Evolutionary conservation across 1,140 invertebrate species (phyloP), one percentile per base, ranked within the genome.

Genomic region (Epicauta chinensis): DNA sequence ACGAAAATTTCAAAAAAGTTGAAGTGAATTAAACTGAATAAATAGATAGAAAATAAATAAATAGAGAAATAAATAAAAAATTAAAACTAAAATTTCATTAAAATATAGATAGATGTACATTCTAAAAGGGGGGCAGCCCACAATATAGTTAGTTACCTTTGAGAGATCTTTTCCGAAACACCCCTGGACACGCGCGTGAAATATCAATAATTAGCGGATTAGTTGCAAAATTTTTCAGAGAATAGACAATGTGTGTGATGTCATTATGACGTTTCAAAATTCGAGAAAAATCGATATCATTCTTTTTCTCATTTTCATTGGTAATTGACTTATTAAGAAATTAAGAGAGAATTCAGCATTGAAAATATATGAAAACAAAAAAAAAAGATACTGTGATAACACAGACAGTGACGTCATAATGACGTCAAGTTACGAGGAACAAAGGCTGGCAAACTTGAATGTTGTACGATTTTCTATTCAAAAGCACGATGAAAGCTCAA

Each of bases 101-200:
- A 49, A 49, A 31, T 51, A 60, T 42, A 61, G 49, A 61, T 44
- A 64, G 55, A 62, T 55, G 56, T 55, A 62, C 65, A 69, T 68
- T 68, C 66, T 70, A 70, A 68, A 59, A 69, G 65, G 69, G 46
- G 68, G 66, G 65, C 67, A 71, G 66, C 67, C 64, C 65, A 71
- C 62, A 70, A 69, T 66, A 67, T 63, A 43, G 68, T 70, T 71
- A 71, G 71, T 83, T 84, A 87, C 85, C 85, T 87, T 87, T 87
- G 82, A 88, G 85, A 80, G 86, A 89, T 86, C 86, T 86, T 88
- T 89, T 89, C 84, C 86, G 85, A 88, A 88, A 89, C 82, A 88
- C 84, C 80, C 86, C 86, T 89, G 76, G 71, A 67, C 60, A 60
- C 68, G 61, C 66, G 63, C 63, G 67, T 70, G 68, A 67, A 70